Base-by-base conservation (phyloP, 2,888 invertebrate genomes). In the Cerastis leucographa region DNA sequence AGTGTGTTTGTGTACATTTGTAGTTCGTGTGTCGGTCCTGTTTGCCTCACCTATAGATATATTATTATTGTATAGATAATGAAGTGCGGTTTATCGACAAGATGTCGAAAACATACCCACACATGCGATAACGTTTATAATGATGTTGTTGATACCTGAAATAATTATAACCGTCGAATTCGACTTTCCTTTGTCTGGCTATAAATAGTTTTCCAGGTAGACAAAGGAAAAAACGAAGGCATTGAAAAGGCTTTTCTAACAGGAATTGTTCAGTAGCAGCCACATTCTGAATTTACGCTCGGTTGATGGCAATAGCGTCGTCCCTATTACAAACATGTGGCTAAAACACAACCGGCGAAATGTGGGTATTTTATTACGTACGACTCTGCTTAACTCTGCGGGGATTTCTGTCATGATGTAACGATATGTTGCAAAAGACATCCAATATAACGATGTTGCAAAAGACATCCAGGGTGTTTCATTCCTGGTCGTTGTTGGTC, bases 61-160 rank as follows among this genome's bases (percentile, higher is more conserved):
- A 69, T 76, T 75, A 62, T 22, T 71, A 69, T 76, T 75, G 65
- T 22, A 51, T 62, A 81, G 76, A 80, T 86, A 78, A 74, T 83
- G 71, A 73, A 71, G 66, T 35, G n/a, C 54, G 59, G 49, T 84
- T 76, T 80, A 78, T 80, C 80, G 77, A 42, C 61, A 66, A 67
- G 29, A 83, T 76, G 68, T 64, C 75, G 69, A 80, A 80, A 62
- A 68, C 69, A 62, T 22, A 73, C 46, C 61, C 61, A 67, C 65
- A 56, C 54, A 44, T 74, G 66, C 54, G 78, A 85, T 85, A 83
- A 69, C 75, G 62, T 72, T 65, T 78, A 71, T 70, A 79, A 76
- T 82, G 71, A 79, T 82, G 54, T 79, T 74, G 66, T 70, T 64
- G 71, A 74, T 74, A 79, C 51, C 64, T 64, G 51, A 14, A 62